Evolutionary conservation across 2,888 invertebrate genomes (phyloP).

Genomic region (Tuta absoluta): DNA sequence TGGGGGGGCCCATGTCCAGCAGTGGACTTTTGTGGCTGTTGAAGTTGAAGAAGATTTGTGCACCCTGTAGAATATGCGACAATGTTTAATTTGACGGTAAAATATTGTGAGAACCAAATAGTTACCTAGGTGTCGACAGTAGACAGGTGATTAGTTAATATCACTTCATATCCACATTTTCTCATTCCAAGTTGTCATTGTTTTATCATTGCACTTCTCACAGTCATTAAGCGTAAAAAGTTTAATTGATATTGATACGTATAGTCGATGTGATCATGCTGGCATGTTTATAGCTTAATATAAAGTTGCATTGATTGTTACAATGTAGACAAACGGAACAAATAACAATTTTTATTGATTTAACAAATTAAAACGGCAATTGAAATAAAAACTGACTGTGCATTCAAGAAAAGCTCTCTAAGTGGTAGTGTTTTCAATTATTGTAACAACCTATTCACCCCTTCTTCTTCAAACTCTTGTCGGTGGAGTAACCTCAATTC

Average conservation of each 20-base stretch:
- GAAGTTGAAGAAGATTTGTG: too few species aligned
- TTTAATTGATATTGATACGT: constrained; percentile 1
- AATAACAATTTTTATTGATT: too few species aligned
- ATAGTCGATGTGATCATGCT: not conserved
- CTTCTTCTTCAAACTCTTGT: too few species aligned
- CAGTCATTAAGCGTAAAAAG: not conserved
- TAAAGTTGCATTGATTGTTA: not conserved
- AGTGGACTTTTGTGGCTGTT: too few species aligned
- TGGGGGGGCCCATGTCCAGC: too few species aligned
- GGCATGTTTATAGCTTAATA: not conserved
- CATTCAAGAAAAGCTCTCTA: too few species aligned
- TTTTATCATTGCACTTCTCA: not conserved
- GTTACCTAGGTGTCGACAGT: constrained; percentile 6
- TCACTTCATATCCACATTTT: constrained; percentile 23
- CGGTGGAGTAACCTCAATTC: too few species aligned
- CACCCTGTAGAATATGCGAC: not conserved
- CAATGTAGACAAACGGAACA: too few species aligned
- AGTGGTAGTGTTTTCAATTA: too few species aligned
- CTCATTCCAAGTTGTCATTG: not conserved
- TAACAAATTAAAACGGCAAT: too few species aligned
- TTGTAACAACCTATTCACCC: too few species aligned
- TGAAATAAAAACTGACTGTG: too few species aligned
- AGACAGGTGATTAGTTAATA: constrained; percentile 27
- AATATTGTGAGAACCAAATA: constrained; percentile 18
- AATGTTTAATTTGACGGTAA: constrained; percentile 11